Base-by-base conservation (phyloP, 2,113 vertebrate genomes). In the Eleginops maclovinus region DNA sequence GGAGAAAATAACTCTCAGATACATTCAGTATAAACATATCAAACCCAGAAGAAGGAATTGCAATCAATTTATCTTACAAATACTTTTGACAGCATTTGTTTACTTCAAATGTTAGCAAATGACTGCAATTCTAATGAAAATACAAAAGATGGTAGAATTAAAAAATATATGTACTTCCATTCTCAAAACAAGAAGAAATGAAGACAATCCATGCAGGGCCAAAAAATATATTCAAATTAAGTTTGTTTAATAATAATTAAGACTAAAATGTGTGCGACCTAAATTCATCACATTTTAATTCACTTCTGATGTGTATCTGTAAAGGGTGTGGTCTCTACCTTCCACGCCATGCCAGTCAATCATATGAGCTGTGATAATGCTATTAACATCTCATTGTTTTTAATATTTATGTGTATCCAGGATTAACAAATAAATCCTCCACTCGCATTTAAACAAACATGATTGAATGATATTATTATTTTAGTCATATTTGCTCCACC, bases 211-310 rank as follows among this genome's bases (percentile, higher is more conserved):
- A 6, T 4, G 8, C 5, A 4, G 8, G 31, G 31, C 31, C 8
- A 4, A 31, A 31, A 31, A 31, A 31, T 31, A 31, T 31, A 40
- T 59, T 36, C 16, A 59, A 59, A 36, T 11, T 12, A 43, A 21
- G 19, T 61, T 8, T 10, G 13, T 51, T 53, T 22, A 36, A 24
- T 53, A 4, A 12, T 24, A 13, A 24, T 12, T 28, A 59, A 36
- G 28, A 59, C 17, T 58, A 36, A 58, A 58, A 36, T 3, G 9
- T 26, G 28, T 7, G 10, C 22, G 28, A 5, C 31, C 17, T 28
- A 4, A 19, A n/a, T 21, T 80, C 26, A 4, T 40, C 28, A 17
- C 17, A 53, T 63, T 28, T 36, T 55, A 60, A 77, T 68, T 50
- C 53, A 17, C 11, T 47, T 77, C 28, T 70, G 47, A 22, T 46